Evolutionary conservation across 2,797 vertebrate genomes (phyloP), one percentile per base, ranked within the genome.

Genomic region (Arnoldichthys spilopterus): DNA sequence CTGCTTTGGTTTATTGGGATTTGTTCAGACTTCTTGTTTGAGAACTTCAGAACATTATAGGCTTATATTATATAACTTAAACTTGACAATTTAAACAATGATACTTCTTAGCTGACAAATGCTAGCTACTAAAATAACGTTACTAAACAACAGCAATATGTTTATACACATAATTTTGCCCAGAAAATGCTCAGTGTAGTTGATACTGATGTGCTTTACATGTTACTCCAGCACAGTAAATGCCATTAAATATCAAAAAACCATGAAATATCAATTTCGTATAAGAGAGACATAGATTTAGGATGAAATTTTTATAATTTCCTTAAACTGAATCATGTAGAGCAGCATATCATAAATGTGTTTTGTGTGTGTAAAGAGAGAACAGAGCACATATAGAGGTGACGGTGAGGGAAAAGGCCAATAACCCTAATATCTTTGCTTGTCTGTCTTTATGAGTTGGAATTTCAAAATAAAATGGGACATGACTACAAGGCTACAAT

Each of bases 301-400:
- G 26, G 11, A 88, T 90, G 85, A 88, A 62, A 90, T 90, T 90
- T 91, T 80, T 90, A 90, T 91, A 89, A 90, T 89, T 83, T 82
- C 74, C 56, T 62, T 40, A 30, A 72, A 56, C 51, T 75, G 56
- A 70, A 53, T 67, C 63, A 79, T 77, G 77, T 40, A 40, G 37
- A 8, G 37, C 12, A 47, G 43, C 43, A 47, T 67, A 26, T 67
- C 56, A 26, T 59, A 43, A 82, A 76, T 40, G 11, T 43, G 68
- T 88, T 82, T 85, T 51, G 47, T 83, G 77, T 85, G 71, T 43
- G 80, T 78, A 47, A 76, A 15, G 15, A 34, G 49, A 37, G 75
- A 70, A 77, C 76, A 53, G 37, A 58, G 68, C 37, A 64, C 51
- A 54, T 89, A 81, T 83, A 51, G 80, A 85, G 73, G 78, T 92